These are phyloP conservation scores for Apamea epomidion DNA, from an alignment of 2,888 invertebrate genomes.

Conservation along the genomic window DNA sequence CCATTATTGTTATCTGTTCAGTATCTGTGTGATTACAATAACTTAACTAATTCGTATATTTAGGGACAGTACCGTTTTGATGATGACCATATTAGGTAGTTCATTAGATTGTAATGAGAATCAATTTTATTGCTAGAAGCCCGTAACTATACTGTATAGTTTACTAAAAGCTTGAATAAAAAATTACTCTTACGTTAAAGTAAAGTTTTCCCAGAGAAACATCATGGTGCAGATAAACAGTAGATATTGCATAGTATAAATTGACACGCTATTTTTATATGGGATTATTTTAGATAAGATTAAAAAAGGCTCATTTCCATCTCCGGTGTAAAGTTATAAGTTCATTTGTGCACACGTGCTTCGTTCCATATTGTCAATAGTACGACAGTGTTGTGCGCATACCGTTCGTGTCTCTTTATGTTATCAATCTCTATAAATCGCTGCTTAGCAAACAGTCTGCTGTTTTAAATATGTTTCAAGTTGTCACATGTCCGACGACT, in stretches of 20 bases:
- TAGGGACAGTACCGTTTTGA: constrained; percentile 55
- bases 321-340: constrained; percentile 25
- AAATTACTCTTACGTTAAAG: constrained; percentile 33
- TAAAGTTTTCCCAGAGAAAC: constrained; percentile 56
- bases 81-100: constrained; percentile 58
- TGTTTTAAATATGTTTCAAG: constrained; percentile 14
- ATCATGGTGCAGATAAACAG: constrained; percentile 39
- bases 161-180: constrained; percentile 49
- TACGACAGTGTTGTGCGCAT: constrained; percentile 16
- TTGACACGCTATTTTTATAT: constrained; percentile 67
- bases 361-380: constrained; percentile 28
- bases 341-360: constrained; percentile 25
- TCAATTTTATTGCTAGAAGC: constrained; percentile 54
- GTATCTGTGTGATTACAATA: constrained; percentile 55
- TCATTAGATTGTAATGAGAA: constrained; percentile 58
- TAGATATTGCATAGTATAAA: constrained; percentile 66
- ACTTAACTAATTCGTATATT: constrained; percentile 52
- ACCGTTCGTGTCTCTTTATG: constrained; percentile 50
- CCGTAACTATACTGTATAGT: constrained; percentile 43
- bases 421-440: constrained; percentile 52
- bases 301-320: constrained; percentile 41
- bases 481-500: constrained; percentile 1
- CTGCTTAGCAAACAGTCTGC: constrained; percentile 22
- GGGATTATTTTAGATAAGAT: constrained; percentile 58
- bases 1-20: constrained; percentile 62